phyloP scores from a whole-genome alignment of 2,113 vertebrate genomes.

The Chaetodon trifascialis region DNA sequence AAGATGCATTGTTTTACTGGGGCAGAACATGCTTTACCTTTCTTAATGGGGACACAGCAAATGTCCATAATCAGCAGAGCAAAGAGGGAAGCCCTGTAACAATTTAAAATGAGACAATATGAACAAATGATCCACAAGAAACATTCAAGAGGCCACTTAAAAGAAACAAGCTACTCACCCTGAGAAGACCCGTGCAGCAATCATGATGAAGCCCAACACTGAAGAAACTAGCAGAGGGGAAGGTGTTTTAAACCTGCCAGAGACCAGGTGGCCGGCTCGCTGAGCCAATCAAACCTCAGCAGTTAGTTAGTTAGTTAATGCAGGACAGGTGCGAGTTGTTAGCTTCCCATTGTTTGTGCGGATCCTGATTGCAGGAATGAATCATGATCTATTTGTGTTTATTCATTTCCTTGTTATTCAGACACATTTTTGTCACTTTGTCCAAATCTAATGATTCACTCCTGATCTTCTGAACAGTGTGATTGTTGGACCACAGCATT shows the following conservation, averaged over 20 bases:
- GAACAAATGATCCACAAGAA: neutral
- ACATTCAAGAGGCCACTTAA: rapidly evolving
- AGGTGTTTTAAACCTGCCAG: conserved; percentile 19
- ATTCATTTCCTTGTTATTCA: neutral
- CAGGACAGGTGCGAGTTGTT: neutral
- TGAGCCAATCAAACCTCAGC: conserved; percentile 41
- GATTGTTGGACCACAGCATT: too few species aligned
- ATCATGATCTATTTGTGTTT: neutral
- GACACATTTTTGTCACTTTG: too few species aligned
- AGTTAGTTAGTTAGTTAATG: neutral
- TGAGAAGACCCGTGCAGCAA: neutral
- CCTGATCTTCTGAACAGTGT: too few species aligned
- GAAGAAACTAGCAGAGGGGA: rapidly evolving
- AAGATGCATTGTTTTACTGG: neutral
- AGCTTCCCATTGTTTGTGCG: neutral
- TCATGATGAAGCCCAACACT: neutral
- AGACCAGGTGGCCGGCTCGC: neutral
- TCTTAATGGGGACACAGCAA: neutral
- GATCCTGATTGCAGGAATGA: too few species aligned
- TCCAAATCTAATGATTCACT: too few species aligned
- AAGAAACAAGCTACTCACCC: neutral
- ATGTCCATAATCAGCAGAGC: conserved; percentile 33
- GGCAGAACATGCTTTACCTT: neutral
- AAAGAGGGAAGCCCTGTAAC: conserved; percentile 36
- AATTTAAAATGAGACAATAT: neutral